phyloP scores from a whole-genome alignment of 2,113 vertebrate species.

The Piprites chloris region DNA sequence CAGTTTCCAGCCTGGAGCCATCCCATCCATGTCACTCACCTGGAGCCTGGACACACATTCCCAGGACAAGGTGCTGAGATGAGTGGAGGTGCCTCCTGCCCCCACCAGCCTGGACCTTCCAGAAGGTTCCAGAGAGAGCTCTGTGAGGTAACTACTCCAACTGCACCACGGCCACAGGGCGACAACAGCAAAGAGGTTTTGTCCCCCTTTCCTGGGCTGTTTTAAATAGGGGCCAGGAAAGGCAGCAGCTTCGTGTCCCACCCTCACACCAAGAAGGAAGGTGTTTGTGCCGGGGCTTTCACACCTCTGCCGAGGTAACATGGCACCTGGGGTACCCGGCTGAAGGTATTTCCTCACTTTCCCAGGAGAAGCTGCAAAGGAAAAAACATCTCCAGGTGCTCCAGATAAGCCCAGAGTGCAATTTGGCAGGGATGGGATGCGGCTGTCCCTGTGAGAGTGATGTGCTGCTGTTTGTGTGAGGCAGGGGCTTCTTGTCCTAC shows the following conservation, averaged over 20 bases:
- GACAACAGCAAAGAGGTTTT: rapidly evolving
- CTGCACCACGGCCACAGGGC: rapidly evolving
- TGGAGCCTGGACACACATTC: rapidly evolving
- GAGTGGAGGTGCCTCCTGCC: rapidly evolving
- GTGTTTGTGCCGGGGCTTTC: rapidly evolving
- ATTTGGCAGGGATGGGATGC: rapidly evolving
- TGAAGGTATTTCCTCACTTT: rapidly evolving
- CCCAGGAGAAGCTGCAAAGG: rapidly evolving
- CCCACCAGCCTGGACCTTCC: rapidly evolving
- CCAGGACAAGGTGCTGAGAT: rapidly evolving
- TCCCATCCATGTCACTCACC: rapidly evolving
- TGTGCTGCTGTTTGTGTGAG: rapidly evolving
- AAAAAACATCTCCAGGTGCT: rapidly evolving
- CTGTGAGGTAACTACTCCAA: rapidly evolving
- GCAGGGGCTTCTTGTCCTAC: rapidly evolving
- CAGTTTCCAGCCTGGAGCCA: rapidly evolving
- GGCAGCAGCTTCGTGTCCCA: rapidly evolving
- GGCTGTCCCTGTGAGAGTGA: rapidly evolving
- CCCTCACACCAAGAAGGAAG: rapidly evolving
- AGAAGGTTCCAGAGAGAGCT: neutral
- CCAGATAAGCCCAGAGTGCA: rapidly evolving
- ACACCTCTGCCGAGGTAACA: rapidly evolving
- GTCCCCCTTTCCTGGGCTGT: rapidly evolving
- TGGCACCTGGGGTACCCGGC: rapidly evolving
- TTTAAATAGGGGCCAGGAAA: rapidly evolving